Percentiles rank a stretch among this genome's conserved stretches.
Evolutionary conservation across 2,888 invertebrate genomes (phyloP).

Genomic region (Drosophila falleni): DNA sequence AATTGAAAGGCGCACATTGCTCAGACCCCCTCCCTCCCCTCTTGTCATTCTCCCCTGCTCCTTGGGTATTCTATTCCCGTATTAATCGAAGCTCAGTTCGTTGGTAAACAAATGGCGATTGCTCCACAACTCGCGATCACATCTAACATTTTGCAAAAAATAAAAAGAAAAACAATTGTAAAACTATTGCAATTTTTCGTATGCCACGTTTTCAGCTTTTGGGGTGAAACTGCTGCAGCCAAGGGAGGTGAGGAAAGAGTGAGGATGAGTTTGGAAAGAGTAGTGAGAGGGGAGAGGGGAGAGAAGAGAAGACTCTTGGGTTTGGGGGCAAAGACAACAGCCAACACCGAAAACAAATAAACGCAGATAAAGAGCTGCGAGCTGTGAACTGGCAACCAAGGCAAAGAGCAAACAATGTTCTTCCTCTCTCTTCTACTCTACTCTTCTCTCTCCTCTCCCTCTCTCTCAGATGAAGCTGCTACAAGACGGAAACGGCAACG

Average conservation of each 20-base stretch:
- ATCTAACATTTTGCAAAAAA: slow-evolving; percentile 34
- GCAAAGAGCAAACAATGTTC: slow-evolving; percentile 54
- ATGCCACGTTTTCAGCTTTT: slow-evolving; percentile 18
- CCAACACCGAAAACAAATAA: slow-evolving; percentile 64
- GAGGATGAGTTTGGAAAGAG: neutral
- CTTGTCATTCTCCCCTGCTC: neutral
- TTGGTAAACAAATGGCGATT: no score
- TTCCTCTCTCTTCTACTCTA: no score
- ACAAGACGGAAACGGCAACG: slow-evolving; percentile 75
- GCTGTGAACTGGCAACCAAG: slow-evolving; percentile 27
- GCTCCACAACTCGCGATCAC: slow-evolving; percentile 49
- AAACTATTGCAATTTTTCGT: slow-evolving; percentile 61
- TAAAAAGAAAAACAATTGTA: slow-evolving; percentile 64
- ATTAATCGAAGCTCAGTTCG: no score
- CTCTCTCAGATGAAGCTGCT: slow-evolving; percentile 28
- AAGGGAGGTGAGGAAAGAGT: neutral
- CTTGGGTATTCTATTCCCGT: no score
- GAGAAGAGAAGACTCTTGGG: no score
- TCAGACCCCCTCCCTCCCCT: neutral
- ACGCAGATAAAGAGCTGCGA: slow-evolving; percentile 62
- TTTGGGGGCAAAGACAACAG: slow-evolving; percentile 50
- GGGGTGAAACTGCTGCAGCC: slow-evolving; percentile 5
- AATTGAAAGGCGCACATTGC: slow-evolving; percentile 63
- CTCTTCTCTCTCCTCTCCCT: neutral
- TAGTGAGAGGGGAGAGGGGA: neutral